These are phyloP conservation scores for Leucoptera coffeella DNA, from an alignment of 2,888 invertebrate species.

Conservation along the genomic window DNA sequence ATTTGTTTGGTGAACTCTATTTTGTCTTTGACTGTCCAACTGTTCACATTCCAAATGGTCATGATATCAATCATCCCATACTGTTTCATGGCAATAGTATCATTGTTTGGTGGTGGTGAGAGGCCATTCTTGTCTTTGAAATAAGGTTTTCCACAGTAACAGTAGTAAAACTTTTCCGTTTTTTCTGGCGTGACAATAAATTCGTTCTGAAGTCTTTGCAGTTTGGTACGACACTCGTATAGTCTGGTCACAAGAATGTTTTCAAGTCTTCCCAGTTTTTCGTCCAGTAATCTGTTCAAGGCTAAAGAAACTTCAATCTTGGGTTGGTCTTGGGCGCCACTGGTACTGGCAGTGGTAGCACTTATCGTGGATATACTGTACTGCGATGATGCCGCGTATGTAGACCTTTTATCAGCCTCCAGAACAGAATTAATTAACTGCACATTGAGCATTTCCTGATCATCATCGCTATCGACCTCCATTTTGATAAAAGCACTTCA, in stretches of 20 bases:
- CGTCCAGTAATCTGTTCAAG: constrained; percentile 26
- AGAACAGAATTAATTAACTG: constrained; percentile 1
- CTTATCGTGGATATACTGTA: constrained; percentile 4
- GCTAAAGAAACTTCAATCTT: constrained; percentile 19
- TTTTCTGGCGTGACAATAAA: too few species aligned
- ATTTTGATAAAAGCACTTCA: too few species aligned
- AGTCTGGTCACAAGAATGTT: constrained; percentile 17
- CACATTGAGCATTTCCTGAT: constrained; percentile 1
- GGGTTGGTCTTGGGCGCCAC: constrained; percentile 9
- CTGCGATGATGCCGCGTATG: not conserved
- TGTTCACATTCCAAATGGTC: constrained; percentile 25
- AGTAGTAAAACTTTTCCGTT: constrained; percentile 16
- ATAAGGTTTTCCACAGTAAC: constrained; percentile 54
- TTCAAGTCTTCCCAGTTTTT: constrained; percentile 20
- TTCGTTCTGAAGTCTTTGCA: constrained; percentile 10
- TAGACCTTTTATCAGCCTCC: too few species aligned
- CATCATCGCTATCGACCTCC: constrained; percentile 1
- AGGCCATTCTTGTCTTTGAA: constrained; percentile 58
- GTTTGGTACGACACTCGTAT: constrained; percentile 23
- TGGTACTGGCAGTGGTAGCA: constrained; percentile 4
- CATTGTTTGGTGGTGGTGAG: constrained; percentile 53
- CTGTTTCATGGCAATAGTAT: constrained; percentile 35
- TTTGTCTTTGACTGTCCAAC: constrained; percentile 57
- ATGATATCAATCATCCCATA: constrained; percentile 37
- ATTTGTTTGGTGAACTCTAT: constrained; percentile 40